phyloP scores from a whole-genome alignment of 2,888 invertebrate species.

The Conistra vaccinii region DNA sequence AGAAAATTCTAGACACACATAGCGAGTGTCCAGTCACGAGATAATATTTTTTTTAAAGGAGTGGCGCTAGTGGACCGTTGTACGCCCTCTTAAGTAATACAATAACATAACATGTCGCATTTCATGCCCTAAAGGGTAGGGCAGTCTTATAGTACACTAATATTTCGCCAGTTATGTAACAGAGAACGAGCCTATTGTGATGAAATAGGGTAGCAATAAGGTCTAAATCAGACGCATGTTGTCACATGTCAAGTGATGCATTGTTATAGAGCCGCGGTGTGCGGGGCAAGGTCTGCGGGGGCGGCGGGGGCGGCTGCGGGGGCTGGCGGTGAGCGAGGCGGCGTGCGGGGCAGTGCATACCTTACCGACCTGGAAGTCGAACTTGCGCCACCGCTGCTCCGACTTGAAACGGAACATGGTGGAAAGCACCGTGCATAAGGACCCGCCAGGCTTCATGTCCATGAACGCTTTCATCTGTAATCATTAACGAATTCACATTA shows the following conservation, averaged over 20 bases:
- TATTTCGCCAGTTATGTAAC: background rate
- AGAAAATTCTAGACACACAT: too few species aligned
- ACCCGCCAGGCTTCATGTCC: constrained; percentile 98
- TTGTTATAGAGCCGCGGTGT: constrained; percentile 79
- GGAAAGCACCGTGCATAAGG: constrained; percentile 97
- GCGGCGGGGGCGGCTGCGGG: constrained; percentile 62
- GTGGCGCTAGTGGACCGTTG: too few species aligned
- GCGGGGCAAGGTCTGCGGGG: constrained; percentile 73
- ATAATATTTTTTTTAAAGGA: too few species aligned
- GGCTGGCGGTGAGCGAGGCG: constrained; percentile 81
- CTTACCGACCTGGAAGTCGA: constrained; percentile 97
- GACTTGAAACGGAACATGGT: constrained; percentile 98
- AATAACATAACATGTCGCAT: background rate
- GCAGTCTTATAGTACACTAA: background rate
- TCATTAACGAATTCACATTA: constrained; percentile 1
- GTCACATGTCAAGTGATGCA: constrained; percentile 71
- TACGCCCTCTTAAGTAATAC: background rate
- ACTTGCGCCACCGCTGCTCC: constrained; percentile 98
- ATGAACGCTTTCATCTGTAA: constrained; percentile 97
- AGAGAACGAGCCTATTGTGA: background rate
- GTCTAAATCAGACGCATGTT: constrained; percentile 64
- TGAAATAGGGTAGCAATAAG: background rate
- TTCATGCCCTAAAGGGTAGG: background rate
- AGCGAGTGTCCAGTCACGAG: too few species aligned
- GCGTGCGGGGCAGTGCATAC: constrained; percentile 90